Percentiles rank a stretch among this genome's conserved stretches.
phyloP scores from a whole-genome alignment of 2,113 vertebrate species.

The Nothocercus nigrocapillus region DNA sequence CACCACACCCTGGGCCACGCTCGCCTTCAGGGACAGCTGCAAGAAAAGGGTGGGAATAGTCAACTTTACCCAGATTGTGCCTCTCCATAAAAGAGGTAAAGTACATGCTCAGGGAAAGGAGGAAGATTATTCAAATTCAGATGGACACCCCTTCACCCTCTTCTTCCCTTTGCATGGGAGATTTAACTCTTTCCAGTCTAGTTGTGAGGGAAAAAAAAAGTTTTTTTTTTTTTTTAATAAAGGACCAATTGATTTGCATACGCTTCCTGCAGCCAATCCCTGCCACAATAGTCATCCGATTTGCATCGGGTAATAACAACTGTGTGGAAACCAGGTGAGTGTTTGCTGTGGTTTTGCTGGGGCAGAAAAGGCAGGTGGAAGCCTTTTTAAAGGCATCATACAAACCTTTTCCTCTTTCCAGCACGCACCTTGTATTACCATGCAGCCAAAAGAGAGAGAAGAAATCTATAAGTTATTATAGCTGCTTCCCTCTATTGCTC shows the following conservation, averaged over 20 bases:
- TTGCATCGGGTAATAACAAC: conserved; percentile 86
- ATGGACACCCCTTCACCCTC: not conserved
- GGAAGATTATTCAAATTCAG: conserved; percentile 72
- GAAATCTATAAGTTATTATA: not conserved
- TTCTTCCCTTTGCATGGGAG: not conserved
- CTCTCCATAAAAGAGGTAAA: not conserved
- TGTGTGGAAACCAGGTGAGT: conserved; percentile 1
- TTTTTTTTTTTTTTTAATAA: not conserved
- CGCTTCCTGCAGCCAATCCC: conserved; percentile 82
- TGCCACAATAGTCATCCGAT: conserved; percentile 71
- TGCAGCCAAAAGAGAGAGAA: not conserved
- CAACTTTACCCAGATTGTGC: conserved; percentile 14
- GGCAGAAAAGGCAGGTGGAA: conserved; percentile 59
- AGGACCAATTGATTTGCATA: conserved; percentile 85
- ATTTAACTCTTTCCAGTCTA: conserved; percentile 73
- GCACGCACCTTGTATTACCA: not conserved
- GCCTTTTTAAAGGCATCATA: conserved; percentile 35
- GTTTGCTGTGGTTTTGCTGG: conserved; percentile 63
- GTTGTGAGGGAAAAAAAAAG: not conserved
- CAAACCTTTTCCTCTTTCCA: conserved; percentile 41
- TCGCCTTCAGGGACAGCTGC: conserved; percentile 64
- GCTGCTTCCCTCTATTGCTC: not conserved
- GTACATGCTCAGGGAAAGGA: conserved; percentile 28
- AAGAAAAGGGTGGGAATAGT: conserved; percentile 48
- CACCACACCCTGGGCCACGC: conserved; percentile 56